Conservation (phyloP, 2,113 vertebrate genomes). For the Marmota monax region DNA sequence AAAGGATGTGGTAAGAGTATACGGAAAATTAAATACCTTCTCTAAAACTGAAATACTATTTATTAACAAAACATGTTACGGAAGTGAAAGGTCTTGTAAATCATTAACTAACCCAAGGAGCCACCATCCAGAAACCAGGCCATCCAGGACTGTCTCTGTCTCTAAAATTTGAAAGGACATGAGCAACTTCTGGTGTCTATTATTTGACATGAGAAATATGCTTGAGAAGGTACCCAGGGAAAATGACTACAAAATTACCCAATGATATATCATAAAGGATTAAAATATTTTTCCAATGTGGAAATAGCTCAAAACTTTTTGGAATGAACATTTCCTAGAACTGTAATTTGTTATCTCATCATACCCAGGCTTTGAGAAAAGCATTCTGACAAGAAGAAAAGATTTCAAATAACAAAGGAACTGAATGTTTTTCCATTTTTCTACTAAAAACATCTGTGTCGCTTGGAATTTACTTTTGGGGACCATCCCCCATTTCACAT, state of each 20-base stretch:
- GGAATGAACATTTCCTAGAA: constrained; percentile 33
- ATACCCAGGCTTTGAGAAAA: neutral
- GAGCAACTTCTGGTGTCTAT: neutral
- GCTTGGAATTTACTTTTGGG: neutral
- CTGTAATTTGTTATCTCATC: neutral
- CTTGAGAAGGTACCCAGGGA: neutral
- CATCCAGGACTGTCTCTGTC: neutral
- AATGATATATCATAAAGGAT: neutral
- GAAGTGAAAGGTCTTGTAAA: neutral
- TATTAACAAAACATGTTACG: neutral
- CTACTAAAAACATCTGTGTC: neutral
- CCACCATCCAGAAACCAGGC: neutral
- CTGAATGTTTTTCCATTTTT: neutral
- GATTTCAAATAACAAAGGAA: neutral
- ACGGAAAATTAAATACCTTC: neutral
- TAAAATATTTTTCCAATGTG: neutral
- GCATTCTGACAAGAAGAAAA: neutral
- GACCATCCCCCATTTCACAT: neutral
- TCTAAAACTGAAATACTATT: neutral
- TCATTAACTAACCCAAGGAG: neutral
- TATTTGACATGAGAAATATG: neutral
- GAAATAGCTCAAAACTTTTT: neutral
- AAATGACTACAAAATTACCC: neutral
- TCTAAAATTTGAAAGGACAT: neutral
- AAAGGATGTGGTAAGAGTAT: neutral